phyloP scores from a whole-genome alignment of 2,888 invertebrate genomes.

The Drosophila subquinaria region DNA sequence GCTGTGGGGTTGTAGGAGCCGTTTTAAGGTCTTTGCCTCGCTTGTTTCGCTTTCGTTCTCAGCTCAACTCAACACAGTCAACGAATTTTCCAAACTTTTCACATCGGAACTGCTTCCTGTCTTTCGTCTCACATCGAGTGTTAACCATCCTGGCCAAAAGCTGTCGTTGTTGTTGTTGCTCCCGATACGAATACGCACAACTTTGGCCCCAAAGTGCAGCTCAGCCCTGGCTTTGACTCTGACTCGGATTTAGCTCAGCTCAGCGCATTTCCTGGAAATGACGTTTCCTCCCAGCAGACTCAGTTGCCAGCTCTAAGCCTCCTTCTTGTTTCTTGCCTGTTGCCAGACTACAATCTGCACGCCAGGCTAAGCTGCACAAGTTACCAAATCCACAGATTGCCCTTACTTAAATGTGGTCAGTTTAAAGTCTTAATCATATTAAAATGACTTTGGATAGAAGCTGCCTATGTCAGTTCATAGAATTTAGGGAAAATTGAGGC shows the following conservation, averaged over 20 bases:
- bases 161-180: constrained; percentile 12
- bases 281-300: constrained; percentile 60
- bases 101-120: constrained; percentile 56
- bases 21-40: constrained; percentile 24
- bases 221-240: not conserved
- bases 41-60: constrained; percentile 61
- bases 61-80: constrained; percentile 23
- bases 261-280: constrained; percentile 72
- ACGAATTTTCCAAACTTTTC: constrained; percentile 51
- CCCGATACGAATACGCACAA: constrained; percentile 35
- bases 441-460: too few relatives aligned
- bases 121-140: constrained; percentile 10
- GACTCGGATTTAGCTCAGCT: constrained; percentile 12
- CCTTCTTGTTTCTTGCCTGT: not conserved
- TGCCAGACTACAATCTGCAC: constrained; percentile 13
- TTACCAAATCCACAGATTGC: constrained; percentile 9
- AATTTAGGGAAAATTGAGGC: too few relatives aligned
- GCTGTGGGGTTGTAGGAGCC: constrained; percentile 46
- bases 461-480: too few relatives aligned
- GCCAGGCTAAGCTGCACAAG: constrained; percentile 6
- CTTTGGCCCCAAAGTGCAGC: constrained; percentile 19
- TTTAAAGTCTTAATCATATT: not conserved
- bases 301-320: not conserved
- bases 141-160: constrained; percentile 9
- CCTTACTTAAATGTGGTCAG: not conserved